A percentile compares a stretch with the other conserved stretches of the same genome.
These are phyloP conservation scores for Neosilurus mollespiculum DNA, from an alignment of 2,797 vertebrate species.

Conservation along the genomic window DNA sequence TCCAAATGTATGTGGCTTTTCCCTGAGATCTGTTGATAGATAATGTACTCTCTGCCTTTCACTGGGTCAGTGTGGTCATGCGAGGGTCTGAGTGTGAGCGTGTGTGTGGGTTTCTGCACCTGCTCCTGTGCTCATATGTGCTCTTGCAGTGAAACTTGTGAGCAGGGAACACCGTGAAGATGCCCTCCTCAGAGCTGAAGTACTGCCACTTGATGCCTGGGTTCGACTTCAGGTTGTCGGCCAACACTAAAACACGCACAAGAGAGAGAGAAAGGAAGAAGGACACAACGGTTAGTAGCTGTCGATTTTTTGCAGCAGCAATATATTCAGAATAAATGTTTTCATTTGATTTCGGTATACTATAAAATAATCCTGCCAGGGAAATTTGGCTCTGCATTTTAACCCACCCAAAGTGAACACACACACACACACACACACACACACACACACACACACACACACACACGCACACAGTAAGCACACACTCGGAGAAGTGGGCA, in stretches of 20 bases:
- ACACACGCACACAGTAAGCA: no score
- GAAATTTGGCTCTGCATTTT: no score
- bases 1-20: background rate
- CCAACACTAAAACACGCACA: constrained; percentile 78
- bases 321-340: background rate
- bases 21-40: constrained; percentile 16
- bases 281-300: background rate
- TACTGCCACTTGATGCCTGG: constrained; percentile 99
- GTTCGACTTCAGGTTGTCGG: constrained; percentile 98
- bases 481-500: no score
- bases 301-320: background rate
- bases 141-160: constrained; percentile 98
- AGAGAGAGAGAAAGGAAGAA: background rate
- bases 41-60: background rate
- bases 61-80: background rate
- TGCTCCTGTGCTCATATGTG: constrained; percentile 94
- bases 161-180: constrained; percentile 97
- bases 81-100: background rate
- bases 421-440: no score
- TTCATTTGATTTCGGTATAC: background rate
- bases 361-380: no score
- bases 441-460: no score
- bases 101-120: constrained; percentile 70
- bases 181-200: constrained; percentile 98
- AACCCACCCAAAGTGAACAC: no score